These are phyloP conservation scores for Drosophila pullipes DNA, from an alignment of 2,888 invertebrate genomes.

Conservation along the genomic window DNA sequence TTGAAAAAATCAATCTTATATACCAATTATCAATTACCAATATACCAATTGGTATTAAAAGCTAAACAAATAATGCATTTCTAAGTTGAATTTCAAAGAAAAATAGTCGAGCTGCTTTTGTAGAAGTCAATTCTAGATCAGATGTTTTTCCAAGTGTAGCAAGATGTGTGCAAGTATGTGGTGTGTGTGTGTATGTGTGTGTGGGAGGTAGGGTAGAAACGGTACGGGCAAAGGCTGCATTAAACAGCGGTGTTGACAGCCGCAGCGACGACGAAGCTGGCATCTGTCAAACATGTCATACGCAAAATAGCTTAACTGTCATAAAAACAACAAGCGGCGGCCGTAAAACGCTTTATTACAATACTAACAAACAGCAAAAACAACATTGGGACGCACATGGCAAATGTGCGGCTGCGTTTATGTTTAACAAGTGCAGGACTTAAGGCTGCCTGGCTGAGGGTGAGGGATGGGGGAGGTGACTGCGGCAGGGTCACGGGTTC, in stretches of 20 bases:
- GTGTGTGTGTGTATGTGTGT: background rate
- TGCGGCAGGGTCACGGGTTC: background rate
- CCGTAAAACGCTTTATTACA: slow-evolving; percentile 79
- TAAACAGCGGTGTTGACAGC: slow-evolving; percentile 74
- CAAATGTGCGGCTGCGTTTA: slow-evolving; percentile 69
- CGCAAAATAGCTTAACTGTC: slow-evolving; percentile 81
- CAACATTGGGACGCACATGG: slow-evolving; percentile 47
- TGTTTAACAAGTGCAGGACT: slow-evolving; percentile 57
- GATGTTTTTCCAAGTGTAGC: background rate
- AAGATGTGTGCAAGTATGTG: background rate
- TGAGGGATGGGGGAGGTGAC: background rate
- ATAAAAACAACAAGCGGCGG: slow-evolving; percentile 69
- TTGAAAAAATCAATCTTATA: background rate
- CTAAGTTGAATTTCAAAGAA: background rate
- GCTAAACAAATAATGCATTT: background rate
- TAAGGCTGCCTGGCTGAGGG: background rate
- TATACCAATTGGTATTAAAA: background rate
- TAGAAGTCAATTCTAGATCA: background rate
- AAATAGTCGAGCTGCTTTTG: background rate
- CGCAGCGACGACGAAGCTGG: slow-evolving; percentile 44
- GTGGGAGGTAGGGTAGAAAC: background rate
- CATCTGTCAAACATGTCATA: slow-evolving; percentile 81
- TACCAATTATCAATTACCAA: too few relatives aligned
- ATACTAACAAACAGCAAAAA: slow-evolving; percentile 27
- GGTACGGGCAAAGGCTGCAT: slow-evolving; percentile 45